phyloP scores from a whole-genome alignment of 2,113 vertebrate species.

The Microcebus murinus region DNA sequence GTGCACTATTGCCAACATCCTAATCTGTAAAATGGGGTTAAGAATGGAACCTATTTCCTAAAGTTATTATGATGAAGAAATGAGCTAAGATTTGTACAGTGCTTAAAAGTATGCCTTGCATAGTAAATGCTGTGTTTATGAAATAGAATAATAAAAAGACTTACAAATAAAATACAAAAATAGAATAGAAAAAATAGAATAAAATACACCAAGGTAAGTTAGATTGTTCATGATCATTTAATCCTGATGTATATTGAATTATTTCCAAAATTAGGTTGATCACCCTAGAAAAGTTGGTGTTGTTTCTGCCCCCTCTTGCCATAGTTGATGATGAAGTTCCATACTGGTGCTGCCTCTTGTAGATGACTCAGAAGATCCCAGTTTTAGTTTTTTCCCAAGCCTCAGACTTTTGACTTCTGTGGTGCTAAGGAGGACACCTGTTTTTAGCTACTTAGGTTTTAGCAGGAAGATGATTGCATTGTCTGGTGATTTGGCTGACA shows the following conservation, averaged over 20 bases:
- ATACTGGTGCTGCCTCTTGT: neutral
- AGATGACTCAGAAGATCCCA: neutral
- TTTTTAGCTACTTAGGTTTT: slow-evolving; percentile 1
- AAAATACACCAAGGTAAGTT: neutral
- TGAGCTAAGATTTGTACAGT: slow-evolving; percentile 17
- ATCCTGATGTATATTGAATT: neutral
- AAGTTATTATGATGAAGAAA: neutral
- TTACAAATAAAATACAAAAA: slow-evolving; percentile 9
- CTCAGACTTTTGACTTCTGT: neutral
- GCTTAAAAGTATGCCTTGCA: neutral
- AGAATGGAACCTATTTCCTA: neutral
- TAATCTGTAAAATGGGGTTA: slow-evolving; percentile 5
- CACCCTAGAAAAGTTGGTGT: neutral
- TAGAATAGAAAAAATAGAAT: neutral
- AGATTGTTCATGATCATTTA: neutral
- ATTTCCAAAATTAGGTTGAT: neutral
- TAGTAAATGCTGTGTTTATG: slow-evolving; percentile 25
- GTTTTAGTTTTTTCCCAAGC: neutral
- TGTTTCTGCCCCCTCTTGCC: neutral
- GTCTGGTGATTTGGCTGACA: slow-evolving; percentile 28
- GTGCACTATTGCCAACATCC: neutral
- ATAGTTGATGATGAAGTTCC: neutral
- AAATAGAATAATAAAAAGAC: neutral
- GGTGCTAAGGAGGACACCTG: neutral
- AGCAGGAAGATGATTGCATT: slow-evolving; percentile 9